phyloP scores from a whole-genome alignment of 1,140 invertebrate species.

The Polypedilum pembai region DNA sequence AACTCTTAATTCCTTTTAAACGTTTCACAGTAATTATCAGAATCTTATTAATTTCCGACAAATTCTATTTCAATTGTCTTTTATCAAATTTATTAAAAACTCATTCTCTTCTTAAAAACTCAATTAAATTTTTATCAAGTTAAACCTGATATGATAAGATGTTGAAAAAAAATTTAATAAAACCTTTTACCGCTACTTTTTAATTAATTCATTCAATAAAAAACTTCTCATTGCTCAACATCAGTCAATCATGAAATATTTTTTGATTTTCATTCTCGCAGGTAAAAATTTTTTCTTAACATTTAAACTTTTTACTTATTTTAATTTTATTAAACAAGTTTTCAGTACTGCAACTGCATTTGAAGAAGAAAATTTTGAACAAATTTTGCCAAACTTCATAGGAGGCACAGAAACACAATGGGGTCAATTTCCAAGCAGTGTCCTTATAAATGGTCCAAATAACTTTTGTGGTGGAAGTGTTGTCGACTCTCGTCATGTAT shows the following conservation, averaged over 20 bases:
- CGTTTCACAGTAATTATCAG: too few species aligned
- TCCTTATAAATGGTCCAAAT: background rate
- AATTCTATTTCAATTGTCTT: too few species aligned
- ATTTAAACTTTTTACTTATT: too few species aligned
- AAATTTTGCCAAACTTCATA: background rate
- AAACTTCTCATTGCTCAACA: background rate
- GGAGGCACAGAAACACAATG: background rate
- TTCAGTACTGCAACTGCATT: background rate
- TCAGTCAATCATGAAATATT: background rate
- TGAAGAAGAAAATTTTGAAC: too few species aligned
- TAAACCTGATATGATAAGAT: background rate
- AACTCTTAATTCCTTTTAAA: too few species aligned
- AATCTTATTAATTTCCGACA: too few species aligned
- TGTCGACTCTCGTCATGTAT: background rate
- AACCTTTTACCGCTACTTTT: background rate
- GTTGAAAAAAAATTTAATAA: background rate
- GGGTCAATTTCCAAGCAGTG: background rate
- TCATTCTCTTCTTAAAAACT: background rate
- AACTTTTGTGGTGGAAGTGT: background rate
- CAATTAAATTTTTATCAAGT: background rate
- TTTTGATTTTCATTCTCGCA: constrained; percentile 8
- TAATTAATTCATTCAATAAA: background rate
- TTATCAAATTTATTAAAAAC: background rate
- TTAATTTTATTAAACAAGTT: background rate
- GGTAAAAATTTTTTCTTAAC: too few species aligned